These are phyloP conservation scores for Gasteruption jaculator DNA, from an alignment of 2,888 invertebrate genomes.

Conservation along the genomic window DNA sequence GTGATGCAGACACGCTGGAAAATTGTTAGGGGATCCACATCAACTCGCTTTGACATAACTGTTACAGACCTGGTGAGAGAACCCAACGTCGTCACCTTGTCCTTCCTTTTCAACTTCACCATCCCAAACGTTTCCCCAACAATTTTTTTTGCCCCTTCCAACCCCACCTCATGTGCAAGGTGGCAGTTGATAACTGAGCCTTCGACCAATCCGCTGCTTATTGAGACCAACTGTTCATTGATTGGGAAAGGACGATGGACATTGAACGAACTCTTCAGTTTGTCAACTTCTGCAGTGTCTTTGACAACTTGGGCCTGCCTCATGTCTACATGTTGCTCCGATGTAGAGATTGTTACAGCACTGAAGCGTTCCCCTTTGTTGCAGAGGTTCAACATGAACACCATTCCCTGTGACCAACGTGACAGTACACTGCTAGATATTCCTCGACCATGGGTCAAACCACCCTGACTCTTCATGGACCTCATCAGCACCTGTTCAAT, in stretches of 20 bases:
- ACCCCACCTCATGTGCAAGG: slow-evolving; percentile 18
- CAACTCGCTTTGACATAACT: slow-evolving; percentile 1
- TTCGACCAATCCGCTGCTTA: slow-evolving; percentile 25
- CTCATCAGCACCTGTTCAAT: slow-evolving; percentile 39
- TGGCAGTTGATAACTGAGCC: slow-evolving; percentile 24
- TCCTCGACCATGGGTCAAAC: slow-evolving; percentile 22
- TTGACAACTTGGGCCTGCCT: slow-evolving; percentile 10
- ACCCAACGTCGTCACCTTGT: not conserved
- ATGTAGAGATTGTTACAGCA: slow-evolving; percentile 7
- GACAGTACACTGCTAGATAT: slow-evolving; percentile 19
- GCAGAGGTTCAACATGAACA: slow-evolving; percentile 19
- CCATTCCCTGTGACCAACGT: slow-evolving; percentile 24
- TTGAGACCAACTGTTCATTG: slow-evolving; percentile 10
- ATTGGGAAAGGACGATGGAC: slow-evolving; percentile 18
- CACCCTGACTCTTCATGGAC: slow-evolving; percentile 22
- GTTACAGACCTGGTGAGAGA: not conserved
- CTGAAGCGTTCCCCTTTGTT: slow-evolving; percentile 15
- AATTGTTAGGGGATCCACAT: slow-evolving; percentile 16
- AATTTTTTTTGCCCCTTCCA: not conserved
- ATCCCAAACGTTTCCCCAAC: not conserved
- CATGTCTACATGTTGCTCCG: slow-evolving; percentile 14
- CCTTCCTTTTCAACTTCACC: not conserved
- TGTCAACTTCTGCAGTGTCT: slow-evolving; percentile 10
- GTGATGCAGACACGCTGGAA: slow-evolving; percentile 22
- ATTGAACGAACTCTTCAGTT: slow-evolving; percentile 10